Evolutionary conservation across 2,797 vertebrate species (phyloP).

Genomic region (Serranus cabrilla): DNA sequence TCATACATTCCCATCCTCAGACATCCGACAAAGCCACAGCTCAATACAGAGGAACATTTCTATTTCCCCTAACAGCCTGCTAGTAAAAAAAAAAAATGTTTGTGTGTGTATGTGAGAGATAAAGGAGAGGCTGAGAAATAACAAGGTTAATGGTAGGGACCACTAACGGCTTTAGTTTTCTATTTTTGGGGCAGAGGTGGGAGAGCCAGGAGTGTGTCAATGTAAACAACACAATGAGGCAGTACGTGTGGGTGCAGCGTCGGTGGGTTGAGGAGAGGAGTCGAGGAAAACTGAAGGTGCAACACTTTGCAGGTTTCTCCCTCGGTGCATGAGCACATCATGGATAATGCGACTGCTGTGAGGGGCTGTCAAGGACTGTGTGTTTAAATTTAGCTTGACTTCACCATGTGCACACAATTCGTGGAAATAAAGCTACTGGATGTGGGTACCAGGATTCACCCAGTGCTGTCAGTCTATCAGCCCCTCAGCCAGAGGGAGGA

Average conservation of each 20-base stretch:
- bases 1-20: constrained; percentile 72
- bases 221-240: constrained; percentile 67
- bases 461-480: constrained; percentile 63
- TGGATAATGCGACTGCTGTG: constrained; percentile 59
- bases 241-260: constrained; percentile 18
- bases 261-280: not conserved
- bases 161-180: constrained; percentile 49
- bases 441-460: constrained; percentile 58
- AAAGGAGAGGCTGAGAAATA: constrained; percentile 52
- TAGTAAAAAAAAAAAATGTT: constrained; percentile 48
- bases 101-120: constrained; percentile 14
- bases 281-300: constrained; percentile 37
- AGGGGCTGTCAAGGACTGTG: constrained; percentile 55
- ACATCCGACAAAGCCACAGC: constrained; percentile 67
- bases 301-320: constrained; percentile 47
- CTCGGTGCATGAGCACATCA: constrained; percentile 43
- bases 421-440: constrained; percentile 62
- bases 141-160: constrained; percentile 63
- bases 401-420: constrained; percentile 44
- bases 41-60: constrained; percentile 67
- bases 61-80: constrained; percentile 63
- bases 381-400: constrained; percentile 74
- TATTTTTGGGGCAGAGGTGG: constrained; percentile 58
- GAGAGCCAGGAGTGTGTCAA: constrained; percentile 41
- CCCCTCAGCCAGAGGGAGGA: constrained; percentile 14